Evolutionary conservation across 2,797 vertebrate species (phyloP).

Genomic region (Coccyzus lansbergi): DNA sequence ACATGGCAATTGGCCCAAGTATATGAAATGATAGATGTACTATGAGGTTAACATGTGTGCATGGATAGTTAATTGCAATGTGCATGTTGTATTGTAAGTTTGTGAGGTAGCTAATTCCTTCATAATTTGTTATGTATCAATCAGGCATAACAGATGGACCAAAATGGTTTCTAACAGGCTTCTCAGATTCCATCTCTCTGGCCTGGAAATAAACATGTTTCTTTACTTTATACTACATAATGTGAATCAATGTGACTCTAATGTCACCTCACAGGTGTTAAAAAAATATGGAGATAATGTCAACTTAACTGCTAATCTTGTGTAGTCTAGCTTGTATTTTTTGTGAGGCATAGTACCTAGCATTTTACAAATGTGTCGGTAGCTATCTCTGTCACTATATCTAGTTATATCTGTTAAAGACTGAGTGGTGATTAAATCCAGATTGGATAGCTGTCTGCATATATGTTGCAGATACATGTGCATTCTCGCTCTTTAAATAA

Average conservation of each 20-base stretch:
- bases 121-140: background rate
- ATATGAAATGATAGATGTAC: background rate
- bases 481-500: background rate
- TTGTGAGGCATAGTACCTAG: background rate
- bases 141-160: background rate
- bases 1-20: rapidly evolving
- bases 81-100: background rate
- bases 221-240: background rate
- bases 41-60: background rate
- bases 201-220: background rate
- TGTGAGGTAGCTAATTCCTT: background rate
- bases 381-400: background rate
- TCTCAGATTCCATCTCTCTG: background rate
- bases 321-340: background rate
- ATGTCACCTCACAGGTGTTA: background rate
- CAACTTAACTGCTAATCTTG: background rate
- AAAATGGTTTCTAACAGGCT: background rate
- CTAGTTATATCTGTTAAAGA: background rate
- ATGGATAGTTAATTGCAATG: background rate
- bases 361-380: background rate
- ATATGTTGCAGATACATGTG: background rate
- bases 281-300: background rate
- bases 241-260: background rate
- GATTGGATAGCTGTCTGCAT: background rate
- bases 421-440: background rate